A percentile compares a stretch with the other conserved stretches of the same genome.
These are phyloP conservation scores for Proterorhinus semilunaris DNA, from an alignment of 2,113 vertebrate species.

Conservation along the genomic window DNA sequence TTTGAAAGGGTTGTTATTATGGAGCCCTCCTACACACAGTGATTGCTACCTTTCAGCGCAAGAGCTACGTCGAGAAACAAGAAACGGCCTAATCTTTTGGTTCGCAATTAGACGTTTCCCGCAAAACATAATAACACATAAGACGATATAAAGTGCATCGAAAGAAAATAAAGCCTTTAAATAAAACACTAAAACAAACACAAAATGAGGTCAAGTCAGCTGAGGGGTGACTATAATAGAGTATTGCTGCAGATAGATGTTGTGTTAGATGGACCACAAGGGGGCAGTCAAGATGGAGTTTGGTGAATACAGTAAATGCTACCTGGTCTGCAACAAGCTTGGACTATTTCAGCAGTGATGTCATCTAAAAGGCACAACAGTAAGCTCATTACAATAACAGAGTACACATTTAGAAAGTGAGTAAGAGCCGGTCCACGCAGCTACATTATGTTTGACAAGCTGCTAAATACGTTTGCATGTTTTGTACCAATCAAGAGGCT, in stretches of 20 bases:
- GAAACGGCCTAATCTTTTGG: conserved; percentile 52
- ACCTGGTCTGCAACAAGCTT: conserved; percentile 23
- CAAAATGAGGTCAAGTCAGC: conserved; percentile 18
- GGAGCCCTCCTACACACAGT: conserved; percentile 58
- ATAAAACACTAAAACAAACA: conserved; percentile 23
- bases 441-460: too few relatives aligned
- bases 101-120: conserved; percentile 25
- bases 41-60: conserved; percentile 49
- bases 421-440: too few relatives aligned
- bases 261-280: conserved; percentile 12
- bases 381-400: too few relatives aligned
- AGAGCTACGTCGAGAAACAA: conserved; percentile 43
- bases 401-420: too few relatives aligned
- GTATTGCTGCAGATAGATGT: conserved; percentile 30
- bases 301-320: conserved; percentile 20
- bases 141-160: conserved; percentile 74
- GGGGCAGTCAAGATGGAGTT: conserved; percentile 12
- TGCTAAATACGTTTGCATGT: too few relatives aligned
- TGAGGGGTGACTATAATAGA: conserved; percentile 5
- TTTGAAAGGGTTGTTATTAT: conserved; percentile 8
- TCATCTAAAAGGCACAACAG: too few relatives aligned
- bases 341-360: conserved; percentile 47
- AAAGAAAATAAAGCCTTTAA: conserved; percentile 62
- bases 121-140: neutral
- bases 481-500: too few relatives aligned